Evolutionary conservation across 2,797 vertebrate genomes (phyloP).

Genomic region (Vespertilio murinus): DNA sequence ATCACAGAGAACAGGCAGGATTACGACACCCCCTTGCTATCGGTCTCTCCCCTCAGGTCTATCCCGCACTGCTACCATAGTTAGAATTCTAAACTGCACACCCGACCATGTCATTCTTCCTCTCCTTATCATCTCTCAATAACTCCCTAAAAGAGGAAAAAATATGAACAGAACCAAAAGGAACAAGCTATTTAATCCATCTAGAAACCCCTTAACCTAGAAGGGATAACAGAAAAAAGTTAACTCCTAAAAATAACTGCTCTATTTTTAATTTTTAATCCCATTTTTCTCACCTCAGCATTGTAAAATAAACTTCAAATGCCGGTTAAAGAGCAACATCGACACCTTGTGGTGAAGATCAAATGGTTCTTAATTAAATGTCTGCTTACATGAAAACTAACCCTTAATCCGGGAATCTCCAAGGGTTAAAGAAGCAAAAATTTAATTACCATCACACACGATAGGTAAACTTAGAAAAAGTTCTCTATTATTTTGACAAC

Average conservation of each 20-base stretch:
- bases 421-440: constrained; percentile 14
- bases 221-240: constrained; percentile 1
- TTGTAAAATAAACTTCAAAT: background rate
- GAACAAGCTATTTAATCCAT: background rate
- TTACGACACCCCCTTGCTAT: background rate
- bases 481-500: background rate
- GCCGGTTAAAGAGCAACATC: constrained; percentile 74
- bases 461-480: background rate
- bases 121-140: background rate
- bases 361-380: background rate
- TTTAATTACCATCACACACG: background rate
- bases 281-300: background rate
- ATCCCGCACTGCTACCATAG: background rate
- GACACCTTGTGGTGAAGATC: constrained; percentile 81
- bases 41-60: background rate
- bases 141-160: background rate
- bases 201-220: constrained; percentile 16
- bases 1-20: background rate
- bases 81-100: background rate
- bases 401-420: background rate
- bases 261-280: background rate
- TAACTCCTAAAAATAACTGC: constrained; percentile 30
- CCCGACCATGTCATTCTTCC: background rate
- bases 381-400: constrained; percentile 22
- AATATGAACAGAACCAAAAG: background rate